Evolutionary conservation across 2,888 invertebrate genomes (phyloP).

Genomic region (Rotaria socialis): DNA sequence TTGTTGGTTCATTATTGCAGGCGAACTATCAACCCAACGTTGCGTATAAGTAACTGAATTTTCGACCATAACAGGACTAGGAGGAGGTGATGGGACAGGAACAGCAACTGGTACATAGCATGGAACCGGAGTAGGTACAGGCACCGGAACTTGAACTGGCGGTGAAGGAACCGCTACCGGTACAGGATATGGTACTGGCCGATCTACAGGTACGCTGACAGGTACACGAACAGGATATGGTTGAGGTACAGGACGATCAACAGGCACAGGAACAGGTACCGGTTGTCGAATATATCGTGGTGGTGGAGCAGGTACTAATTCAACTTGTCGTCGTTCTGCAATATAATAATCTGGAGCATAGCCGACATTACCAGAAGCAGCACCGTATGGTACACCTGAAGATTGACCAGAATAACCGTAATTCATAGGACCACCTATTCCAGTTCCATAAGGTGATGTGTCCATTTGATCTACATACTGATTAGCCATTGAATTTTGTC

Average conservation of each 20-base stretch:
- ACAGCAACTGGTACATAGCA: neutral
- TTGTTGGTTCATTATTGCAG: neutral
- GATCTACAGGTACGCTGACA: neutral
- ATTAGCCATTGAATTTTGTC: neutral
- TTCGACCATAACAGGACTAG: constrained; percentile 5
- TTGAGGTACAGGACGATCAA: constrained; percentile 28
- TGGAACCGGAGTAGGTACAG: constrained; percentile 2
- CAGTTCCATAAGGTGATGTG: neutral
- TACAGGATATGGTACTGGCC: constrained; percentile 13
- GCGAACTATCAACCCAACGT: neutral
- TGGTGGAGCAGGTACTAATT: neutral
- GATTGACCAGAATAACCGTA: neutral
- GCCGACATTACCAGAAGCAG: neutral
- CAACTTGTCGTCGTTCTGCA: constrained; percentile 22
- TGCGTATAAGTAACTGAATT: constrained; percentile 14
- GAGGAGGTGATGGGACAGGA: constrained; percentile 39
- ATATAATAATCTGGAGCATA: constrained; percentile 27
- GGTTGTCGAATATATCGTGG: neutral
- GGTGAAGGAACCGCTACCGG: constrained; percentile 20
- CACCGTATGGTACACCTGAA: neutral
- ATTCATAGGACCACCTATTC: neutral
- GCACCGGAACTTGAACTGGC: neutral
- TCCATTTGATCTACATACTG: neutral
- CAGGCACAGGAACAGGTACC: neutral
- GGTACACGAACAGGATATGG: constrained; percentile 31